These are phyloP conservation scores for Conchocele bisecta DNA, from an alignment of 2,888 invertebrate species.

Conservation along the genomic window DNA sequence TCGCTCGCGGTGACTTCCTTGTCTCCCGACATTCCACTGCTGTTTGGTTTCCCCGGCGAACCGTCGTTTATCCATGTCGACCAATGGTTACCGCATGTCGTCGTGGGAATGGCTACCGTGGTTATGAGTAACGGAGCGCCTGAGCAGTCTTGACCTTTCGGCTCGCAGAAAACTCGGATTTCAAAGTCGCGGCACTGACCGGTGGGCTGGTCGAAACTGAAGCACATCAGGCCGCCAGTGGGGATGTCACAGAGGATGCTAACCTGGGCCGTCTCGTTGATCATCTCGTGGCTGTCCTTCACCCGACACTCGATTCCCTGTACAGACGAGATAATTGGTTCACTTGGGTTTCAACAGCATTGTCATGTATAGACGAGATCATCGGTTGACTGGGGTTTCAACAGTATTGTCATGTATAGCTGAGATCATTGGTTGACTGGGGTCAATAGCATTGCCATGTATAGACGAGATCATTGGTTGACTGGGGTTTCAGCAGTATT, in stretches of 20 bases:
- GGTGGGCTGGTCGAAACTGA: slow-evolving; percentile 73
- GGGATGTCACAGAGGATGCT: slow-evolving; percentile 56
- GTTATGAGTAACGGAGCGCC: slow-evolving; percentile 54
- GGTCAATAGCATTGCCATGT: too few relatives aligned
- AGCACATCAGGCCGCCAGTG: slow-evolving; percentile 87
- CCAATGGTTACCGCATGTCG: slow-evolving; percentile 51
- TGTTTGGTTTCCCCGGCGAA: slow-evolving; percentile 43
- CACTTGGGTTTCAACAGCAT: too few relatives aligned
- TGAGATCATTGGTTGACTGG: too few relatives aligned
- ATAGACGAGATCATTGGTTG: too few relatives aligned
- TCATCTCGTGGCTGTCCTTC: slow-evolving; percentile 40
- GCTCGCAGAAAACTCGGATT: slow-evolving; percentile 82
- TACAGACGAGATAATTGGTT: too few relatives aligned
- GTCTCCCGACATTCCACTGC: slow-evolving; percentile 49
- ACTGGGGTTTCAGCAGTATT: too few relatives aligned
- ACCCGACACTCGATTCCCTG: slow-evolving; percentile 72
- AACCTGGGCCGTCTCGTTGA: slow-evolving; percentile 55
- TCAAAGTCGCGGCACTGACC: slow-evolving; percentile 75
- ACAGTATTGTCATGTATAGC: too few relatives aligned
- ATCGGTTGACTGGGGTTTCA: too few relatives aligned
- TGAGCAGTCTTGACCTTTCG: slow-evolving; percentile 79
- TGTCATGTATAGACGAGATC: too few relatives aligned
- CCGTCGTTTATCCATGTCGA: slow-evolving; percentile 70
- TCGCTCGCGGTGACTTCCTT: slow-evolving; percentile 53
- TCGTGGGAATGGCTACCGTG: not conserved